Conservation (phyloP, 2,797 vertebrate species). For the Arrhamphus sclerolepis region DNA sequence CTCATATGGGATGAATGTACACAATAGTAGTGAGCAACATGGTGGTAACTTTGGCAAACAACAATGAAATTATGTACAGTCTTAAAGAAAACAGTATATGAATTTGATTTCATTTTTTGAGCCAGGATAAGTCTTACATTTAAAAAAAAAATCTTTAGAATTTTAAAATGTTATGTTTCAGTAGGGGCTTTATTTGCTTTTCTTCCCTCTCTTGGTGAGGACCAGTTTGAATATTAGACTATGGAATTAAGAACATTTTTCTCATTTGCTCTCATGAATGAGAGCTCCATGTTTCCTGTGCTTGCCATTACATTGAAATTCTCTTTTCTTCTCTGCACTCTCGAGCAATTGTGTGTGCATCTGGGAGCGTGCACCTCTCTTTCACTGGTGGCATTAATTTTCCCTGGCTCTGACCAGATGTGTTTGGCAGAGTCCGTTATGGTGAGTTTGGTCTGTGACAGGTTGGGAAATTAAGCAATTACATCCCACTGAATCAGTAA, state of each 20-base stretch:
- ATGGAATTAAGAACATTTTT: too few species aligned
- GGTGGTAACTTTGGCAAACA: too few species aligned
- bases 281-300: constrained; percentile 51
- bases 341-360: constrained; percentile 15
- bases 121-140: too few species aligned
- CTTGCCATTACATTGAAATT: constrained; percentile 62
- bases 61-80: too few species aligned
- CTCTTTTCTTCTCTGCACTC: constrained; percentile 10
- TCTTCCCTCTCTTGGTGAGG: too few species aligned
- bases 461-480: constrained; percentile 72
- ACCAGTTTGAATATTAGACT: too few species aligned
- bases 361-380: constrained; percentile 15
- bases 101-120: too few species aligned
- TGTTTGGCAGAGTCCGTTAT: constrained; percentile 63
- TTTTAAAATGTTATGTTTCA: not conserved
- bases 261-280: not conserved
- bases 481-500: constrained; percentile 39
- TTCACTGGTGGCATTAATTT: constrained; percentile 49
- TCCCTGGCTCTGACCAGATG: constrained; percentile 55
- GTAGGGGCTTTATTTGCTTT: not conserved
- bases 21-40: too few species aligned
- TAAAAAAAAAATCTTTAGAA: too few species aligned
- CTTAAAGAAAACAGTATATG: too few species aligned
- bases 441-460: constrained; percentile 70
- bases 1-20: too few species aligned